Conservation (phyloP, 2,797 vertebrate genomes). For the Poecilia wingei region DNA sequence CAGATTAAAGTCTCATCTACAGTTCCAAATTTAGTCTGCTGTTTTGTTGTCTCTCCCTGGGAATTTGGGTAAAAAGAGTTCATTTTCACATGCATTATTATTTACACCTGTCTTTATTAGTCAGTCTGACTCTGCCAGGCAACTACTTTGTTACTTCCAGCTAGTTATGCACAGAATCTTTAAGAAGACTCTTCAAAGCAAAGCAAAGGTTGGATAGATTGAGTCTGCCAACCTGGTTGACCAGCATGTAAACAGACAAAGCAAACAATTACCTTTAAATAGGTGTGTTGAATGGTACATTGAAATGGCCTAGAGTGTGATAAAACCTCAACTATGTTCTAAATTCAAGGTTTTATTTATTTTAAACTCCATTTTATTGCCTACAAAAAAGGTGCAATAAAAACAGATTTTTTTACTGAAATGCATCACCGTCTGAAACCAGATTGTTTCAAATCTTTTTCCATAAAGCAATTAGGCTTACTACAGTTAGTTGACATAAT, state of each 20-base stretch:
- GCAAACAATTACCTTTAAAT: neutral
- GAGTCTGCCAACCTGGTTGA: neutral
- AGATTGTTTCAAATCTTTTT: no score
- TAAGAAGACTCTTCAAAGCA: neutral
- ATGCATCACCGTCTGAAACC: no score
- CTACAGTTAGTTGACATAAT: no score
- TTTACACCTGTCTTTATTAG: neutral
- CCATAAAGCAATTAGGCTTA: no score
- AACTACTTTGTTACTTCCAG: neutral
- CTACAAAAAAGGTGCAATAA: no score
- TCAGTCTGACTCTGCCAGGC: neutral
- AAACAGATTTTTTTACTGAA: no score
- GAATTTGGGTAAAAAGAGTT: neutral
- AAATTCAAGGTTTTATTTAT: neutral
- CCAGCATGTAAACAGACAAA: neutral
- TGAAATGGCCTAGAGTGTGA: neutral
- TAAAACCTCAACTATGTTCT: neutral
- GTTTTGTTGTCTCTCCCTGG: neutral
- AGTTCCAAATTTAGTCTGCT: neutral
- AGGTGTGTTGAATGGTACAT: neutral
- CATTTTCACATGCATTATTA: neutral
- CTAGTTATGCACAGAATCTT: neutral
- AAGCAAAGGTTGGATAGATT: neutral
- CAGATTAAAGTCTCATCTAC: neutral
- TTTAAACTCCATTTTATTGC: neutral